These are phyloP conservation scores for Sarcophaga subvicina DNA, from an alignment of 2,888 invertebrate species.

Conservation along the genomic window DNA sequence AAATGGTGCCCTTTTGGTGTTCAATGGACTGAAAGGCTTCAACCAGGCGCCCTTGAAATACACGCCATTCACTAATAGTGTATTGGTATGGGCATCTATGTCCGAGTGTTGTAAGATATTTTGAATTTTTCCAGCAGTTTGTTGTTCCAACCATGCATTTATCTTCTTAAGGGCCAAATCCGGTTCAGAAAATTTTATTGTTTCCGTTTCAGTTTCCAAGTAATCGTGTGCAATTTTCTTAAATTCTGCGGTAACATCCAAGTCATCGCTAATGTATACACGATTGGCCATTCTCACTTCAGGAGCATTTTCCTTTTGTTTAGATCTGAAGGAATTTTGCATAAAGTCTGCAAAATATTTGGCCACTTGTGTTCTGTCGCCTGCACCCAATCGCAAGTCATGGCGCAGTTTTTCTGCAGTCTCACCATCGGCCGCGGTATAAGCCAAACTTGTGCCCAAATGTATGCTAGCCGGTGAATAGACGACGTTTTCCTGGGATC, in stretches of 20 bases:
- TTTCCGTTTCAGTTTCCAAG: conserved; percentile 86
- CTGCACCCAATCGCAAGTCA: conserved; percentile 83
- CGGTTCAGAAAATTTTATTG: conserved; percentile 85
- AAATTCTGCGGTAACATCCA: conserved; percentile 83
- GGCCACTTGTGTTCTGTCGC: conserved; percentile 72
- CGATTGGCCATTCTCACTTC: conserved; percentile 86
- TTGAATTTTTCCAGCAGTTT: conserved; percentile 91
- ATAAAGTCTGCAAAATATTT: conserved; percentile 74
- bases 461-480: conserved; percentile 91
- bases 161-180: conserved; percentile 84
- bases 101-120: conserved; percentile 86
- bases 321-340: conserved; percentile 64
- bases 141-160: conserved; percentile 90
- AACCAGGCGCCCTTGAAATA: conserved; percentile 93
- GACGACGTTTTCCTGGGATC: conserved; percentile 84
- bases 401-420: conserved; percentile 85
- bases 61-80: conserved; percentile 91
- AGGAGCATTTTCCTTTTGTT: conserved; percentile 68
- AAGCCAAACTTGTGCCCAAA: conserved; percentile 87
- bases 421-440: conserved; percentile 86
- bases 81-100: conserved; percentile 84
- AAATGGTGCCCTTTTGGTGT: conserved; percentile 82
- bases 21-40: conserved; percentile 83
- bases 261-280: conserved; percentile 85
- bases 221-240: conserved; percentile 84